Percentiles rank a stretch among this genome's conserved stretches.
Conservation (phyloP, 2,797 vertebrate genomes). For the Propithecus deckenii region DNA sequence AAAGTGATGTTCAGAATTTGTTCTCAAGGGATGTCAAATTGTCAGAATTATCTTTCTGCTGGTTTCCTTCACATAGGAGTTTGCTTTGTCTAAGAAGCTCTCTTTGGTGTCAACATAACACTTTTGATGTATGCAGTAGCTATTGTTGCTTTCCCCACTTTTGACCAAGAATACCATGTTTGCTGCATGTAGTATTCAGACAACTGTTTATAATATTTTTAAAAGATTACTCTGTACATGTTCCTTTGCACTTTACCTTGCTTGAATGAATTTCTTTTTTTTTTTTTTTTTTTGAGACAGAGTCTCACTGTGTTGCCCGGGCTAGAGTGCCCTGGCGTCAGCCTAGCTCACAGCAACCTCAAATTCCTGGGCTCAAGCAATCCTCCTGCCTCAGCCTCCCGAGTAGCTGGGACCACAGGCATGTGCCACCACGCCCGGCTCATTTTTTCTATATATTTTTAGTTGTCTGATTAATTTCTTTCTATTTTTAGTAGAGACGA, state of each 20-base stretch:
- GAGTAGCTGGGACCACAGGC: too few relatives aligned
- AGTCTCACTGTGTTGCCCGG: too few relatives aligned
- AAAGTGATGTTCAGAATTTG: constrained; percentile 33
- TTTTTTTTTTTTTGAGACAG: too few relatives aligned
- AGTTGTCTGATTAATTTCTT: too few relatives aligned
- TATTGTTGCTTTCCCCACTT: constrained; percentile 17
- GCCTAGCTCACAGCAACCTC: too few relatives aligned
- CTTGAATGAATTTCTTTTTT: not conserved
- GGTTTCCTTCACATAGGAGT: not conserved
- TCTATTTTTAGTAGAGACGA: too few relatives aligned
- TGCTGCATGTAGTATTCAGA: constrained; percentile 16
- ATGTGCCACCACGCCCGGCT: too few relatives aligned
- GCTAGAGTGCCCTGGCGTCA: too few relatives aligned
- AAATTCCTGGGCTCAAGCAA: too few relatives aligned
- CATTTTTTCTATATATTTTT: too few relatives aligned
- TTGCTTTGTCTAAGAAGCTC: constrained; percentile 23
- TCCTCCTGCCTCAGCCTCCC: too few relatives aligned
- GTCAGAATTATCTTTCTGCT: constrained; percentile 42
- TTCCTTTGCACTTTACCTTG: constrained; percentile 5
- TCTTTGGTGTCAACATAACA: not conserved
- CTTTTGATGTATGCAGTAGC: not conserved
- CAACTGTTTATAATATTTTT: not conserved
- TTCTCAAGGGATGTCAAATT: constrained; percentile 32
- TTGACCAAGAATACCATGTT: not conserved
- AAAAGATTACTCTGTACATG: not conserved